These are phyloP conservation scores for Blastobasis lacticolella DNA, from an alignment of 2,888 invertebrate genomes.

Conservation along the genomic window DNA sequence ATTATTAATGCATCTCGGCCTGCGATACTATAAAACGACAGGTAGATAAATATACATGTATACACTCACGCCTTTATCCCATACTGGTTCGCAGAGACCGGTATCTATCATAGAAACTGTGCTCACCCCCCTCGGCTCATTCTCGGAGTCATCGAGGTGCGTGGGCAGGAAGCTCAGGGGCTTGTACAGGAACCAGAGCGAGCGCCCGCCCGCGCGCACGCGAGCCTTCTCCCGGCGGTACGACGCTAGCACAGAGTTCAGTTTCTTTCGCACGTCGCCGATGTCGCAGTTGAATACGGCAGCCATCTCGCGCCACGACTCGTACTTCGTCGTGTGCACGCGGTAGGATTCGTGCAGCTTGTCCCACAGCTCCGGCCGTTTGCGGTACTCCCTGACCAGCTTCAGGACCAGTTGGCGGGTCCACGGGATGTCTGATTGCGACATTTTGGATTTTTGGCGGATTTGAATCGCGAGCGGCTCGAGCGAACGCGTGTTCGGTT, in stretches of 20 bases:
- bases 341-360: slow-evolving; percentile 35
- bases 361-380: slow-evolving; percentile 49
- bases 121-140: too few species aligned
- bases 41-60: too few species aligned
- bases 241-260: slow-evolving; percentile 61
- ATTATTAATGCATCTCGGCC: too few species aligned
- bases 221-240: slow-evolving; percentile 53
- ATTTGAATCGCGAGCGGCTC: slow-evolving; percentile 6
- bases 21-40: too few species aligned
- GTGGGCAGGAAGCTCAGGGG: slow-evolving; percentile 46
- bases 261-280: slow-evolving; percentile 48
- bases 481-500: slow-evolving; percentile 11
- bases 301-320: slow-evolving; percentile 49
- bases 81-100: too few species aligned
- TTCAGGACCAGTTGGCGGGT: slow-evolving; percentile 39
- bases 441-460: background rate
- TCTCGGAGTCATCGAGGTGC: slow-evolving; percentile 27
- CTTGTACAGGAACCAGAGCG: slow-evolving; percentile 53
- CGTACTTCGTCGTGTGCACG: slow-evolving; percentile 44
- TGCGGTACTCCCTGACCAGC: slow-evolving; percentile 42
- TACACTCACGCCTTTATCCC: too few species aligned
- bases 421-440: slow-evolving; percentile 48
- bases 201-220: slow-evolving; percentile 39
- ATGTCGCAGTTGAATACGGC: slow-evolving; percentile 46
- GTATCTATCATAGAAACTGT: background rate